Base-by-base conservation (phyloP, 2,113 vertebrate genomes). In the Fregetta grallaria region DNA sequence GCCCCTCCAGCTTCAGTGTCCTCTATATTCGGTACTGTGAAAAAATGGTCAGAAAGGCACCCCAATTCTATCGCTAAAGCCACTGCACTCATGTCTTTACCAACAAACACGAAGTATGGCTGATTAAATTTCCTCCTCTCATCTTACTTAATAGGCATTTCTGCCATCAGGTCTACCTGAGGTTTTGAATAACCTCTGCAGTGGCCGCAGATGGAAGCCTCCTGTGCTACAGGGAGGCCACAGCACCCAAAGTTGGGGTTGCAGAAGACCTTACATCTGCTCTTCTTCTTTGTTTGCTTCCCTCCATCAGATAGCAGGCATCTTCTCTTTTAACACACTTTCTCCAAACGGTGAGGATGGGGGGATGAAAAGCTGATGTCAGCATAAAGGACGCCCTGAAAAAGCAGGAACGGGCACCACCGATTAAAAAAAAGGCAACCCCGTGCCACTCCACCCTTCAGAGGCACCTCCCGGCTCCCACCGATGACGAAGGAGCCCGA, bases 281-380 rank as follows among this genome's bases (percentile, higher is more conserved):
- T 80, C 34, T 79, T 52, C 65, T 34, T 40, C 66, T 52, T 25
- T 19, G 30, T 50, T 59, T 79, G 68, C 38, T n/a, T 70, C 20
- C 34, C 52, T n/a, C 18, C 42, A 66, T 20, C 49, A 27, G 68
- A 32, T 3, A 32, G 56, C 25, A 36, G 34, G 29, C 20, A 81
- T 44, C 23, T 66, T 34, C 34, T 30, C 49, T 45, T 25, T 15
- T 77, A 45, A 27, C 22, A 32, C 25, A 13, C 15, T 86, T 8
- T 34, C 22, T 65, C 1, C 1, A 53, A 65, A 80, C 0, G 1
- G 17, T 20, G 38, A 52, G 55, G 23, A 68, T 2, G 16, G 34
- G 12, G 10, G 27, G 25, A 45, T 9, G 12, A 26, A 62, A 52
- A 93, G 56, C 34, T 23, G 65, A 9, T 3, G 3, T 3, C 50